Evolutionary conservation across 2,888 invertebrate genomes (phyloP).

Genomic region (Lagria hirta): DNA sequence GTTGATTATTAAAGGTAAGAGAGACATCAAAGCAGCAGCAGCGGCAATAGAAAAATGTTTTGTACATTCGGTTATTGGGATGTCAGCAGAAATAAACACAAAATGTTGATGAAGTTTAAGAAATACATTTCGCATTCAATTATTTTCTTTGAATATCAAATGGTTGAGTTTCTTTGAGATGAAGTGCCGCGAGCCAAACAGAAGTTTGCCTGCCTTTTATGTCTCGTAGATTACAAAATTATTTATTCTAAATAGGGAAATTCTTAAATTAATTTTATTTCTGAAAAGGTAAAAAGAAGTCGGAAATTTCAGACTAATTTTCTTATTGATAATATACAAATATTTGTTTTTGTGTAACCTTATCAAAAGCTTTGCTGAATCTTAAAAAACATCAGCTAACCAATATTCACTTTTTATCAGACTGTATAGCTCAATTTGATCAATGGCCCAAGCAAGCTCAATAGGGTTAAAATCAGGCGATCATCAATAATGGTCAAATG

Average conservation of each 20-base stretch:
- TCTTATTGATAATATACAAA: no score
- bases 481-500: no score
- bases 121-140: slow-evolving; percentile 48
- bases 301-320: no score
- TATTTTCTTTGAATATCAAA: slow-evolving; percentile 45
- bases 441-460: no score
- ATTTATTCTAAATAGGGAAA: slow-evolving; percentile 24
- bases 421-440: no score
- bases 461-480: no score
- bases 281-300: slow-evolving; percentile 10
- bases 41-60: slow-evolving; percentile 25
- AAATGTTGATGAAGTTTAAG: slow-evolving; percentile 42
- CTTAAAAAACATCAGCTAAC: no score
- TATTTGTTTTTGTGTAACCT: no score
- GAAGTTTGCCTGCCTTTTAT: slow-evolving; percentile 28
- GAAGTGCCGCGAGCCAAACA: slow-evolving; percentile 20
- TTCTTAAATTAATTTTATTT: slow-evolving; percentile 24
- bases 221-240: slow-evolving; percentile 30
- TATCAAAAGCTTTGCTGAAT: no score
- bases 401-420: no score
- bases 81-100: slow-evolving; percentile 37
- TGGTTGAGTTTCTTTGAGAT: slow-evolving; percentile 31
- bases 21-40: slow-evolving; percentile 26
- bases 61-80: slow-evolving; percentile 34
- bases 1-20: slow-evolving; percentile 12